These are phyloP conservation scores for Cotesia glomerata DNA, from an alignment of 1,140 invertebrate species.

Conservation along the genomic window DNA sequence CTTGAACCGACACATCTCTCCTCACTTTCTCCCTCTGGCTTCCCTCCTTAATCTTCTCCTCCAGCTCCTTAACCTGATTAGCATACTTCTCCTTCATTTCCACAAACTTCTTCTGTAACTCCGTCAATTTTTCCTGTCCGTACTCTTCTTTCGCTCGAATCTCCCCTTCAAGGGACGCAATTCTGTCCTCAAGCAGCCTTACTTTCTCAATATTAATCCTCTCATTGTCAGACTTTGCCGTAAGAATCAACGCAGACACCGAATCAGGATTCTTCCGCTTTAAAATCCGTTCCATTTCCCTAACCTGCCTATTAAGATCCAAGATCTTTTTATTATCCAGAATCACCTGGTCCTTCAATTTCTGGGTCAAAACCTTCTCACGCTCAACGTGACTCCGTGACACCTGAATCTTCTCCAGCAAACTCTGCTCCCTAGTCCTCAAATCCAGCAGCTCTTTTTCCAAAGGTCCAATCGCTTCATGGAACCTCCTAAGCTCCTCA, in stretches of 20 bases:
- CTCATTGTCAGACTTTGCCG: slow-evolving; percentile 68
- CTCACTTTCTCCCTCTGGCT: slow-evolving; percentile 44
- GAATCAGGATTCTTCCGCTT: slow-evolving; percentile 80
- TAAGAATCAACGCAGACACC: slow-evolving; percentile 74
- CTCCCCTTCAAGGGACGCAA: slow-evolving; percentile 72
- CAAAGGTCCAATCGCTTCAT: slow-evolving; percentile 49
- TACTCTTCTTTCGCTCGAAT: slow-evolving; percentile 71
- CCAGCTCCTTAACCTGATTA: slow-evolving; percentile 74
- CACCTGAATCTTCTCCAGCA: slow-evolving; percentile 59
- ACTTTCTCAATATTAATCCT: slow-evolving; percentile 52
- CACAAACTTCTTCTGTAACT: slow-evolving; percentile 76
- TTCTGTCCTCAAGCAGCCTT: slow-evolving; percentile 73
- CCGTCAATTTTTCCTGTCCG: slow-evolving; percentile 72
- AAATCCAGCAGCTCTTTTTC: slow-evolving; percentile 57
- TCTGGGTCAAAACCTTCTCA: slow-evolving; percentile 68
- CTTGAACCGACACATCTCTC: slow-evolving; percentile 35
- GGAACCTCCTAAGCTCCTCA: slow-evolving; percentile 51
- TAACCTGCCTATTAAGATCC: slow-evolving; percentile 78
- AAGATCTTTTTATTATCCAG: slow-evolving; percentile 73
- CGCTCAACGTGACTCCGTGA: slow-evolving; percentile 61
- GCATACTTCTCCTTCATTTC: slow-evolving; percentile 78
- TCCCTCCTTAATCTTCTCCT: slow-evolving; percentile 58
- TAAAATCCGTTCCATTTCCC: slow-evolving; percentile 80
- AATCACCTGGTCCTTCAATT: slow-evolving; percentile 70
- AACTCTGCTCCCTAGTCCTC: slow-evolving; percentile 47